Base-by-base conservation (phyloP, 2,113 vertebrate genomes). In the Cettia cetti region DNA sequence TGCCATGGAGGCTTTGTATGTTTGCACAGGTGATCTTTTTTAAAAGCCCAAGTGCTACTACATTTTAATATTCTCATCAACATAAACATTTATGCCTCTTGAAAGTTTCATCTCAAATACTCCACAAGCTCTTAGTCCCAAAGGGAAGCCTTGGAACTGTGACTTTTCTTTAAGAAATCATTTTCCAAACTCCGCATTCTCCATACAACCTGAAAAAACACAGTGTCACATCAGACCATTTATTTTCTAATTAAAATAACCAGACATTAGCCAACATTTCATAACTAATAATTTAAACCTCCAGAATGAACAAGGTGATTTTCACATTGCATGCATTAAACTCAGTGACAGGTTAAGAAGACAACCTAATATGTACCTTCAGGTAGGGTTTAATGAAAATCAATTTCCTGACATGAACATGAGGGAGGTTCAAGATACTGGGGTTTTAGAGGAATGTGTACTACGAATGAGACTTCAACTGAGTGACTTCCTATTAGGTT, bases 191-290 rank as follows among this genome's bases (percentile, higher is more conserved):
- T 7, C 21, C 1, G 5, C 27, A 23, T 56, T 52, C 81, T 86
- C 26, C 42, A 57, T 13, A 65, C 8, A 69, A 69, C 20, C 28
- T 63, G n/a, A 72, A 77, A 56, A 16, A 65, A 80, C 56, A 45
- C 0, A 3, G 21, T 11, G 23, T 65, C 59, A 72, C 1, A 0
- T 10, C 1, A 1, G 39, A 44, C 28, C 53, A 65, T 18, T 78
- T 56, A 35, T 44, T 85, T 95, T 72, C 37, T 56, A 72, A 79
- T 37, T 76, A 52, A 90, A 71, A 69, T 2, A 77, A 17, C 5
- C 63, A 95, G 28, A 57, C 9, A 22, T 35, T 17, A 76, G n/a
- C 5, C 40, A 88, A 19, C 13, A 27, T 30, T 24, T 65, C 15
- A 27, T 31, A 87, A 68, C 19, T 40, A 71, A 15, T 13, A 60